Percentiles rank a stretch among this genome's conserved stretches.
phyloP scores from a whole-genome alignment of 2,113 vertebrate genomes.

The Sinocyclocheilus maitianheensis region DNA sequence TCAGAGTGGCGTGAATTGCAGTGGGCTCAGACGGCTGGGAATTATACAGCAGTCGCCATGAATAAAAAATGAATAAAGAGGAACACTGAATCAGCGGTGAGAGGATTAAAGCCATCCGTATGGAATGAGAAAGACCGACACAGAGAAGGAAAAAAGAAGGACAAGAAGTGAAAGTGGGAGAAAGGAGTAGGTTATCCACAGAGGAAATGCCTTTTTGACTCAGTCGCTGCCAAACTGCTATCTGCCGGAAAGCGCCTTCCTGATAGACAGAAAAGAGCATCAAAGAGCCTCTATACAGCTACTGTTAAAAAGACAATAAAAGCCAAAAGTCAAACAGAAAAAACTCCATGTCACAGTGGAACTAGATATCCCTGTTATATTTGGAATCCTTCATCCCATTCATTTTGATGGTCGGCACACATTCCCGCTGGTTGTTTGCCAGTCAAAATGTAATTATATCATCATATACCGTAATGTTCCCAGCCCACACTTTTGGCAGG shows the following conservation, averaged over 20 bases:
- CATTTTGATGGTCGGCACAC: not conserved
- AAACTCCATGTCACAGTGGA: conserved; percentile 8
- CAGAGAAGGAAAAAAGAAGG: not conserved
- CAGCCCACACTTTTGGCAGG: not conserved
- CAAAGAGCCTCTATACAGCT: conserved; percentile 15
- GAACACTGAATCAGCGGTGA: conserved; percentile 19
- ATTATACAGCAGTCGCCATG: conserved; percentile 22
- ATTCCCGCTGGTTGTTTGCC: not conserved
- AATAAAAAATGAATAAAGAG: conserved; percentile 14
- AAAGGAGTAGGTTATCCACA: conserved; percentile 47
- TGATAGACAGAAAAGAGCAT: conserved; percentile 32
- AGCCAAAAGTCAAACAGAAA: conserved; percentile 40
- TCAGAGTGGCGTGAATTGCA: not conserved
- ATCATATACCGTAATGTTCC: not conserved
- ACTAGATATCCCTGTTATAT: conserved; percentile 24
- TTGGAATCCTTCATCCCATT: conserved; percentile 23
- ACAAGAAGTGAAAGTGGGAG: conserved; percentile 16
- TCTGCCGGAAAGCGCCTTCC: conserved; percentile 35
- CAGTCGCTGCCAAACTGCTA: conserved; percentile 31
- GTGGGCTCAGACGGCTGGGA: conserved; percentile 16
- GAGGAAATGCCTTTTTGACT: conserved; percentile 54
- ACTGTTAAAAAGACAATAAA: conserved; percentile 30
- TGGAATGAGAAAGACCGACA: conserved; percentile 13
- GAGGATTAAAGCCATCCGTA: conserved; percentile 36
- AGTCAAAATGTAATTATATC: not conserved